Base-by-base conservation (phyloP, 2,888 invertebrate genomes). In the Orthosia cruda region DNA sequence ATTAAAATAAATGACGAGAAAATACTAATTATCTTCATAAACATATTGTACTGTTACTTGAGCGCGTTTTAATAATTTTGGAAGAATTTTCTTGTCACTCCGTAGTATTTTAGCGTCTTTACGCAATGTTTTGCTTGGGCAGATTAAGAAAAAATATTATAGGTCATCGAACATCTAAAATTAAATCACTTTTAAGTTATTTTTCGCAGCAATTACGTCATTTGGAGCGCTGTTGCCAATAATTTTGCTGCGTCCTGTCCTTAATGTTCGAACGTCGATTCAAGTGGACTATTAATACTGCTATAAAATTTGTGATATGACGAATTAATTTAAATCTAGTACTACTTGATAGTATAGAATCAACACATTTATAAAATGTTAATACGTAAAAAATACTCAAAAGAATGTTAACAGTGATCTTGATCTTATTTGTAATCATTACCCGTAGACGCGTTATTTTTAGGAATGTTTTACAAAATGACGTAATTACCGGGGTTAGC, bases 111-210 rank as follows among this genome's bases (percentile, higher is more conserved):
- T 23, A 78, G 61, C 54, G 20, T 68, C n/a, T 83, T 80, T 67
- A 83, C 72, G 58, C 64, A 76, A 80, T 81, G 74, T 81, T 87
- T 66, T 73, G 74, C 62, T 76, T 54, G 63, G 3, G 15, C 69
- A 64, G 74, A 75, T 79, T 72, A 55, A 67, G 40, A 74, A 50
- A 74, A 74, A 65, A 73, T 67, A 80, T 80, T 84, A 76, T 80
- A 80, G 86, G 86, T 86, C 84, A 83, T 86, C 73, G 67, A 40
- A 71, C 57, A 67, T 84, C 82, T 83, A 83, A 87, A 86, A 76
- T 84, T 84, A 86, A 71, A 75, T 77, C 77, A 81, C 82, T 85
- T 85, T 80, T 68, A 87, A 75, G 87, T 82, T 87, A 86, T 87
- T 86, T 87, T 83, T 87, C 15, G 77, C 78, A 50, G 49, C 58